Evolutionary conservation across 2,888 invertebrate species (phyloP), one percentile per base, ranked within the genome.

Genomic region (Oscheius myriophilus): DNA sequence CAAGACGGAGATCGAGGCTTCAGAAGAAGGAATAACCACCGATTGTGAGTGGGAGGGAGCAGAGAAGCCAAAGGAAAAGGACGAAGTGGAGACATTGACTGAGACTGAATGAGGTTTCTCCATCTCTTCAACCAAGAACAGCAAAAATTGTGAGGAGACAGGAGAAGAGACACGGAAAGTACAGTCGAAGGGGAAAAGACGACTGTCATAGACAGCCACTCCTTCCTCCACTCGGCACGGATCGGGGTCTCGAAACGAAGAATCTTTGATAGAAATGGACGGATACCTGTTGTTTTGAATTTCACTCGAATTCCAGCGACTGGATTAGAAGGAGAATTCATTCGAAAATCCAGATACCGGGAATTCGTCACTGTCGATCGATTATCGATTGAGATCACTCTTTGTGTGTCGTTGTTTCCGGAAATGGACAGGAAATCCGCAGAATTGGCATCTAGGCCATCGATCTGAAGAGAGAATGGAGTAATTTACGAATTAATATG

Each of bases 111-210:
- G 16, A 18, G 51, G 25, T 23, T 49, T 45, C 0, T 25, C 18
- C 23, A 66, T 57, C 9, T 25, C 16, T 33, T 66, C 66, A 12
- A 26, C 58, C 39, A 52, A 14, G 18, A 61, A 61, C 25, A 61
- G 58, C 3, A 66, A n/a, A 23, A 66, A 66, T 16, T 66, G 66
- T 0, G 16, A 26, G 7, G 12, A 11, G 42, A 57, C 39, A 12
- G 66, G 66, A 16, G 66, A 57, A 1, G 16, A 33, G 14, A 33
- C 41, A 21, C 23, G 21, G 39, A 52, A 66, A 21, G 51, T 18
- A 42, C 66, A 66, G 41, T 66, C 66, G 21, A 57, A 66, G n/a
- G 66, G 66, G 3, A 21, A 45, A 6, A 26, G 14, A 16, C 55
- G 21, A 23, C 45, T 57, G 23, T 66, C 58, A 45, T 66, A 66